phyloP scores from a whole-genome alignment of 64 coral and sea anemone genomes.

The Montipora efflorescens region DNA sequence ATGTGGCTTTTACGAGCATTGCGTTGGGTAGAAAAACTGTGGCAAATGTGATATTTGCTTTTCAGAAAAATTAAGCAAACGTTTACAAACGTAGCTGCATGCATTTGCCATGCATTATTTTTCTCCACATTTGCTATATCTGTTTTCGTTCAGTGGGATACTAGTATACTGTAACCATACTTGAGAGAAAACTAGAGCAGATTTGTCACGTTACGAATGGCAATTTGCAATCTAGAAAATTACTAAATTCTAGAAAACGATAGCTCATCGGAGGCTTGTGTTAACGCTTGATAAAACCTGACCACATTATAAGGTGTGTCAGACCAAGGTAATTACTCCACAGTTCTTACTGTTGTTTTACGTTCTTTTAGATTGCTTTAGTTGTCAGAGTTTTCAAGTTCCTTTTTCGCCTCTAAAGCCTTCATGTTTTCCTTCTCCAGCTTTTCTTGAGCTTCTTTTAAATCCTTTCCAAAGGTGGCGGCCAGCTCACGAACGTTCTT shows the following conservation, averaged over 20 bases:
- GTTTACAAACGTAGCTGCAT: too few relatives aligned
- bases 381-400: neutral
- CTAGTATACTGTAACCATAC: neutral
- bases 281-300: neutral
- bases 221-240: neutral
- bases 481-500: conserved; percentile 62
- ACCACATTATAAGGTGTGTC: neutral
- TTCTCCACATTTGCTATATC: too few relatives aligned
- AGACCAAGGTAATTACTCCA: neutral
- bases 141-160: neutral
- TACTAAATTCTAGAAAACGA: neutral
- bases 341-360: conserved; percentile 2
- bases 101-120: too few relatives aligned
- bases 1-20: too few relatives aligned
- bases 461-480: conserved; percentile 27
- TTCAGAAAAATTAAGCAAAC: too few relatives aligned
- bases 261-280: too few relatives aligned
- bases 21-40: too few relatives aligned
- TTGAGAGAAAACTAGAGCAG: neutral
- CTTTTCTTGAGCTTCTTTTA: conserved; percentile 45
- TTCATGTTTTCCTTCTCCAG: conserved; percentile 27
- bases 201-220: neutral
- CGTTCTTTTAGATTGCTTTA: neutral
- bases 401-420: conserved; percentile 48
- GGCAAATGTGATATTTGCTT: too few relatives aligned